phyloP scores from a whole-genome alignment of 2,888 invertebrate genomes.

The Napeogenes sylphis region DNA sequence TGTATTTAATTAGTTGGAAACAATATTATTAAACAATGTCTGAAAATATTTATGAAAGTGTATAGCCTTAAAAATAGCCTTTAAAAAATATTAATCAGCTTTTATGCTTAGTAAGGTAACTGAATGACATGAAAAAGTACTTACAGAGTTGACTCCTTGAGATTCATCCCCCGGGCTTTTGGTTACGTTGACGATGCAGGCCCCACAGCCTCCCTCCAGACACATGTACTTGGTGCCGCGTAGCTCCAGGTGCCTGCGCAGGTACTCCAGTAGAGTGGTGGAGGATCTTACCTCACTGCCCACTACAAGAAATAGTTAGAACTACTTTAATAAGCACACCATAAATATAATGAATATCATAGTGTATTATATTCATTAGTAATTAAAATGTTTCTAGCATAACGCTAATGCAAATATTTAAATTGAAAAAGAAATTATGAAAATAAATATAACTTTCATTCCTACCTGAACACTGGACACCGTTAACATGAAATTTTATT shows the following conservation, averaged over 20 bases:
- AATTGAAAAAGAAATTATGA: no score
- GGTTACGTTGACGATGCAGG: constrained; percentile 74
- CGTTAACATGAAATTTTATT: not conserved
- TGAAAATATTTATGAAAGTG: no score
- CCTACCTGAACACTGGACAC: not conserved
- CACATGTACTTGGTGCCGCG: constrained; percentile 84
- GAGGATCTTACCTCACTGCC: constrained; percentile 77
- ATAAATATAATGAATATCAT: no score
- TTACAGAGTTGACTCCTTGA: constrained; percentile 80
- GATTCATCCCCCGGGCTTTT: constrained; percentile 42
- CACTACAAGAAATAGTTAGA: constrained; percentile 42
- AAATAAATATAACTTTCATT: not conserved
- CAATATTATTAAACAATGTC: no score
- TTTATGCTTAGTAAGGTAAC: no score
- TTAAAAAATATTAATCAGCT: no score
- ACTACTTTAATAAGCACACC: no score
- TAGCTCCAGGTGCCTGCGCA: constrained; percentile 73
- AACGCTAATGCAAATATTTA: not conserved
- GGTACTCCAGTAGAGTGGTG: constrained; percentile 75
- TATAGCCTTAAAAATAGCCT: no score
- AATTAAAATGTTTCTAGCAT: no score
- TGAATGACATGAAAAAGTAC: constrained; percentile 27
- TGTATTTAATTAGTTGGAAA: no score
- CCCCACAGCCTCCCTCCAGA: constrained; percentile 83
- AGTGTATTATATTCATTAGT: no score